These are phyloP conservation scores for Bombus consobrinus DNA, from an alignment of 1,140 invertebrate species.

Conservation along the genomic window DNA sequence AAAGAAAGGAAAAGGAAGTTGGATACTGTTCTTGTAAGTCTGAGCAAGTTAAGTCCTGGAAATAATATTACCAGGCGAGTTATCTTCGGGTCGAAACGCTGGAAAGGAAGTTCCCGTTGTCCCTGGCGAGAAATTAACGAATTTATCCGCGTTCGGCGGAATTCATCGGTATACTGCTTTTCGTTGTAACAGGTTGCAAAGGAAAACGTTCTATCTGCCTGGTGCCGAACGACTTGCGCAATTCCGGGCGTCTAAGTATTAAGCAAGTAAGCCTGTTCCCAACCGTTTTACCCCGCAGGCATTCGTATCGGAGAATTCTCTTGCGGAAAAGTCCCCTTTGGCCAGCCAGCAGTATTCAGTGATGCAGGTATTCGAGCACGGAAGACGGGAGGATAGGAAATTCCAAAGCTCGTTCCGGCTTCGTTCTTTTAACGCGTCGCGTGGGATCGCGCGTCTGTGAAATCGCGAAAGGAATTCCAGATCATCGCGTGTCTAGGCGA, in stretches of 20 bases:
- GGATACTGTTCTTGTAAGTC: background rate
- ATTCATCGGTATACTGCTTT: slow-evolving; percentile 15
- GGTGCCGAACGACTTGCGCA: slow-evolving; percentile 8
- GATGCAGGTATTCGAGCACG: slow-evolving; percentile 49
- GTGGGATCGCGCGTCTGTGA: slow-evolving; percentile 53
- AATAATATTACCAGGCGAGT: slow-evolving; percentile 32
- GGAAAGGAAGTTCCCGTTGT: background rate
- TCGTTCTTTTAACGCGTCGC: slow-evolving; percentile 45
- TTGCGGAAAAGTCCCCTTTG: slow-evolving; percentile 58
- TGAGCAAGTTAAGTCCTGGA: background rate
- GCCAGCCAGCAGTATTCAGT: slow-evolving; percentile 46
- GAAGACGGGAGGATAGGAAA: slow-evolving; percentile 53
- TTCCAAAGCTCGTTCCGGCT: slow-evolving; percentile 40
- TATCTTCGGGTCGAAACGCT: background rate
- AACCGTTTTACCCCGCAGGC: slow-evolving; percentile 37
- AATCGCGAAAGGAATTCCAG: slow-evolving; percentile 52
- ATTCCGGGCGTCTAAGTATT: slow-evolving; percentile 51
- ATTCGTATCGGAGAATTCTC: slow-evolving; percentile 66
- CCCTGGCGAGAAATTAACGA: slow-evolving; percentile 50
- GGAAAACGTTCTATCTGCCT: background rate
- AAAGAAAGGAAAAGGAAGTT: slow-evolving; percentile 1
- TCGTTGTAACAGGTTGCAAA: slow-evolving; percentile 58
- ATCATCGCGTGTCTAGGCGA: slow-evolving; percentile 25
- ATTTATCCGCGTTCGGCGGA: slow-evolving; percentile 47
- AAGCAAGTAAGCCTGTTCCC: slow-evolving; percentile 42